Evolutionary conservation across 2,113 vertebrate species (phyloP).

Genomic region (Gambusia holbrooki): DNA sequence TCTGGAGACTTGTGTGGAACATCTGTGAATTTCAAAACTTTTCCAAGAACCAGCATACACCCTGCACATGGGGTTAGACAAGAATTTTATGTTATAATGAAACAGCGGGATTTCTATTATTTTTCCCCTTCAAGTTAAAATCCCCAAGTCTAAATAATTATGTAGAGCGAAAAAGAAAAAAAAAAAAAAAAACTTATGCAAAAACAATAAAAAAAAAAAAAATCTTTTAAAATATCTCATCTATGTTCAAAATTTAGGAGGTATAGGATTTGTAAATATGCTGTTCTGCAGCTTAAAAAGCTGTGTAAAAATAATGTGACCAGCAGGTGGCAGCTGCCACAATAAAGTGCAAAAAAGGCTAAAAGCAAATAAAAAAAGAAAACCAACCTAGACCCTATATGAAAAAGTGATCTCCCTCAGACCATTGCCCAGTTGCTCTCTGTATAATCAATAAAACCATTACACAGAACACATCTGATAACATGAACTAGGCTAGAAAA

Average conservation of each 20-base stretch:
- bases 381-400: not conserved
- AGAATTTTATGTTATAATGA: conserved; percentile 3
- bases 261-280: too few relatives aligned
- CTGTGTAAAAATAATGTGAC: not conserved
- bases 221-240: too few relatives aligned
- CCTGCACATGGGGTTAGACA: not conserved
- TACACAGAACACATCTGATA: not conserved
- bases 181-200: not conserved
- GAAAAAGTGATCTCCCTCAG: too few relatives aligned
- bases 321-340: not conserved
- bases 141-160: not conserved
- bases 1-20: conserved; percentile 15
- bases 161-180: not conserved
- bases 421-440: too few relatives aligned
- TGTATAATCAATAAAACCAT: too few relatives aligned
- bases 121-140: not conserved
- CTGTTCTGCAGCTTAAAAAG: too few relatives aligned
- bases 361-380: not conserved
- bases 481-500: not conserved
- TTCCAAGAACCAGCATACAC: conserved; percentile 22
- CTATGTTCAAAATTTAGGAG: too few relatives aligned
- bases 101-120: not conserved
- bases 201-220: not conserved
- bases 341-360: not conserved
- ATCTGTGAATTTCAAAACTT: conserved; percentile 5